Evolutionary conservation across 2,888 invertebrate species (phyloP).

Genomic region (Thymelicus lineola): DNA sequence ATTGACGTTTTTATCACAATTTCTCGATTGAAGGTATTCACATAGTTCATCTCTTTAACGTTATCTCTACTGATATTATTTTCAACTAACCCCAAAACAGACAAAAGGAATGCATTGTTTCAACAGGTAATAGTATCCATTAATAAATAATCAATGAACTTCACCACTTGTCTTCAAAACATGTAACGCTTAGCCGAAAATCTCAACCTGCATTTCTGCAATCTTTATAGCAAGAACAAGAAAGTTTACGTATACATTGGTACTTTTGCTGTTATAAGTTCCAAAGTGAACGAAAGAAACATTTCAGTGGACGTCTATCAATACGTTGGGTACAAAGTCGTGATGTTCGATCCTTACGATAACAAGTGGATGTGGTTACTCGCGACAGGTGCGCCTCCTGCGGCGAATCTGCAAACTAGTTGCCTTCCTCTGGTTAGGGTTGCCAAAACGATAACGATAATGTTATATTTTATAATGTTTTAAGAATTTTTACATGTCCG

Average conservation of each 20-base stretch:
- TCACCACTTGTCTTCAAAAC: neutral
- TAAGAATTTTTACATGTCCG: no score
- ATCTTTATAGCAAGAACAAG: neutral
- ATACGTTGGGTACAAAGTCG: neutral
- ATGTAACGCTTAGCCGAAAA: constrained; percentile 11
- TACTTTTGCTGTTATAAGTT: neutral
- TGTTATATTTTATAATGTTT: no score
- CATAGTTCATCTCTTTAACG: no score
- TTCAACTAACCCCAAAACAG: no score
- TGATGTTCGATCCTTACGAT: neutral
- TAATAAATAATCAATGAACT: neutral
- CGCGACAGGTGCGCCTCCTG: constrained; percentile 48
- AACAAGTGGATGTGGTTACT: constrained; percentile 17
- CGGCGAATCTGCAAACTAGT: constrained; percentile 39
- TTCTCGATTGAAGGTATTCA: no score
- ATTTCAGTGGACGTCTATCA: constrained; percentile 18
- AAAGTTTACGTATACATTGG: neutral
- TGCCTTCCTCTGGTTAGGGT: constrained; percentile 14
- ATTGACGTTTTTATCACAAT: neutral
- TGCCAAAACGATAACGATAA: no score
- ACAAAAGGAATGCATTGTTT: no score
- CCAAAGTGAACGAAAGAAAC: neutral
- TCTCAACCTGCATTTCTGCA: neutral
- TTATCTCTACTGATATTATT: no score
- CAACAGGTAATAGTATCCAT: no score